These are phyloP conservation scores for Hippasteria phrygiana DNA, from an alignment of 53 echinoderm and acorn worm genomes.

Conservation along the genomic window DNA sequence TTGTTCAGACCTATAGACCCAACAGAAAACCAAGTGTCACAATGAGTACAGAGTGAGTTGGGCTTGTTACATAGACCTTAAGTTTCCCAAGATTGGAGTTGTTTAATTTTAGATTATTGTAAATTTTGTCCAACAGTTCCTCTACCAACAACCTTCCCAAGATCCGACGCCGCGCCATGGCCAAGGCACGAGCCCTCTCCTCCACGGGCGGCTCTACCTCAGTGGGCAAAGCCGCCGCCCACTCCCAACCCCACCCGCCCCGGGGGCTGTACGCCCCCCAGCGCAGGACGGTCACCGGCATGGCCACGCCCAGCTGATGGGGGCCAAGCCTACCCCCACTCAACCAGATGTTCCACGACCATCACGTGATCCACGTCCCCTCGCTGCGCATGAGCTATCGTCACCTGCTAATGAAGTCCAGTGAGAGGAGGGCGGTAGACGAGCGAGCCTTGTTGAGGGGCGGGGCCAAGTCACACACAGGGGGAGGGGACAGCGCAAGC, in stretches of 20 bases:
- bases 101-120: not conserved
- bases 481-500: constrained; percentile 13
- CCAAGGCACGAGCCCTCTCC: constrained; percentile 79
- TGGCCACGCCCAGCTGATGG: constrained; percentile 80
- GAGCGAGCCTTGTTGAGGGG: too few relatives aligned
- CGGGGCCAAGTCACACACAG: not conserved
- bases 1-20: too few relatives aligned
- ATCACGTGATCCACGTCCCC: constrained; percentile 53
- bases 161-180: constrained; percentile 71
- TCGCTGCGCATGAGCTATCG: constrained; percentile 38
- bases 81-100: too few relatives aligned
- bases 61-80: too few relatives aligned
- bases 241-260: constrained; percentile 74
- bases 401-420: constrained; percentile 33
- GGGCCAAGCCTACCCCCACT: constrained; percentile 77
- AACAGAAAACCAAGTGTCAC: too few relatives aligned
- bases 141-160: constrained; percentile 90
- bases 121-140: constrained; percentile 62
- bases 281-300: constrained; percentile 52
- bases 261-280: constrained; percentile 65
- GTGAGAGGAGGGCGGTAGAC: not conserved
- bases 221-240: constrained; percentile 15
- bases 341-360: constrained; percentile 46
- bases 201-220: constrained; percentile 67
- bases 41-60: too few relatives aligned